phyloP scores from a whole-genome alignment of 2,113 vertebrate genomes.

The Plestiodon gilberti region DNA sequence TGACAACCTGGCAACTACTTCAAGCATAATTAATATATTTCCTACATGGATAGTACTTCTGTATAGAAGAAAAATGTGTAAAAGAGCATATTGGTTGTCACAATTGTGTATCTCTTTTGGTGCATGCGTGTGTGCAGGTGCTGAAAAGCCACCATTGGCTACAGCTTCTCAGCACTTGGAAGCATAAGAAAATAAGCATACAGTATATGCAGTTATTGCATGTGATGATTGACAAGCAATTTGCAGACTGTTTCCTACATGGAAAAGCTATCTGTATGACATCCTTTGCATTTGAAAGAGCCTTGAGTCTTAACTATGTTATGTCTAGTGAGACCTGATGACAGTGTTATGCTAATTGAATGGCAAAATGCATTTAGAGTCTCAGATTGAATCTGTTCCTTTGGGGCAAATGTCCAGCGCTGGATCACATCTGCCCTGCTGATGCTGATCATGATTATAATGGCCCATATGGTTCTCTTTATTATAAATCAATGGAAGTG shows the following conservation, averaged over 20 bases:
- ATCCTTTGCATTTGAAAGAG: not conserved
- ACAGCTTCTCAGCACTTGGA: not conserved
- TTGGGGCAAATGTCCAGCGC: not conserved
- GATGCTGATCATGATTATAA: not conserved
- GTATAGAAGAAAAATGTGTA: not conserved
- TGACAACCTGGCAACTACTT: not conserved
- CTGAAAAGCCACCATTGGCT: not conserved
- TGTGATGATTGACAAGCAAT: not conserved
- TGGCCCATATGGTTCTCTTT: slow-evolving; percentile 14
- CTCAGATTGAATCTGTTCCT: slow-evolving; percentile 9
- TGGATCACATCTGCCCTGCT: slow-evolving; percentile 6
- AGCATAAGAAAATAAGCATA: not conserved
- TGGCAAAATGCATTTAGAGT: not conserved
- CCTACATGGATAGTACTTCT: not conserved
- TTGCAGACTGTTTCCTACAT: not conserved
- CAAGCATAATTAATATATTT: not conserved
- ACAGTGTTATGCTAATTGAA: slow-evolving; percentile 24
- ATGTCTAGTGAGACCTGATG: not conserved
- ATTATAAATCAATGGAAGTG: slow-evolving; percentile 1
- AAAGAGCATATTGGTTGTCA: not conserved
- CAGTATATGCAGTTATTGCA: not conserved
- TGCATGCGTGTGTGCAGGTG: not conserved
- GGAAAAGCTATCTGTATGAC: not conserved
- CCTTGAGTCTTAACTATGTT: not conserved
- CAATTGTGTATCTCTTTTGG: not conserved